Evolutionary conservation across 2,113 vertebrate species (phyloP).

Genomic region (Orthochromis indermauri): DNA sequence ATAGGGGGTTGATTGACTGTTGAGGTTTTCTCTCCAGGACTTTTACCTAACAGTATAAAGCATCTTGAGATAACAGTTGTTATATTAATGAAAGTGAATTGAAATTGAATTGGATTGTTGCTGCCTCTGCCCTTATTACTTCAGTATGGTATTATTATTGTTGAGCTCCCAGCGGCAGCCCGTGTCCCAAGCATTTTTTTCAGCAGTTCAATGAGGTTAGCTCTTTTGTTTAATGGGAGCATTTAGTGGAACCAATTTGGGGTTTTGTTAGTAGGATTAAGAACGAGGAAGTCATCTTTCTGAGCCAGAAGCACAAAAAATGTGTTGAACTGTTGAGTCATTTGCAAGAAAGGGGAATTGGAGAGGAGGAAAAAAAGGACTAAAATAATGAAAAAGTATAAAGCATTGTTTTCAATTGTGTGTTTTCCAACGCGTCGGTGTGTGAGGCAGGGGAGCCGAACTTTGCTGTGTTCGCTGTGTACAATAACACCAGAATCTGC

Average conservation of each 20-base stretch:
- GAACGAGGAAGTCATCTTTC: background rate
- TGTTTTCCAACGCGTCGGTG: background rate
- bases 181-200: background rate
- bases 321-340: background rate
- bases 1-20: rapidly evolving
- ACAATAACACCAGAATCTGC: background rate
- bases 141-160: background rate
- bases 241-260: background rate
- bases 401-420: background rate
- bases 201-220: background rate
- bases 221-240: background rate
- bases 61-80: background rate
- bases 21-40: background rate
- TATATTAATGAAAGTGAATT: background rate
- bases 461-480: background rate
- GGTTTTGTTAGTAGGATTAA: background rate
- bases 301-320: background rate
- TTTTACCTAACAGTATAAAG: background rate
- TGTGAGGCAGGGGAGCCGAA: background rate
- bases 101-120: background rate
- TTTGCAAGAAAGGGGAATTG: background rate
- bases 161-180: background rate
- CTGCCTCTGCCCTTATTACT: background rate
- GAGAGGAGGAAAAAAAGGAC: background rate
- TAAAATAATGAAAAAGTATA: background rate